Conservation (phyloP, 2,113 vertebrate genomes). For the Cavia aperea region DNA sequence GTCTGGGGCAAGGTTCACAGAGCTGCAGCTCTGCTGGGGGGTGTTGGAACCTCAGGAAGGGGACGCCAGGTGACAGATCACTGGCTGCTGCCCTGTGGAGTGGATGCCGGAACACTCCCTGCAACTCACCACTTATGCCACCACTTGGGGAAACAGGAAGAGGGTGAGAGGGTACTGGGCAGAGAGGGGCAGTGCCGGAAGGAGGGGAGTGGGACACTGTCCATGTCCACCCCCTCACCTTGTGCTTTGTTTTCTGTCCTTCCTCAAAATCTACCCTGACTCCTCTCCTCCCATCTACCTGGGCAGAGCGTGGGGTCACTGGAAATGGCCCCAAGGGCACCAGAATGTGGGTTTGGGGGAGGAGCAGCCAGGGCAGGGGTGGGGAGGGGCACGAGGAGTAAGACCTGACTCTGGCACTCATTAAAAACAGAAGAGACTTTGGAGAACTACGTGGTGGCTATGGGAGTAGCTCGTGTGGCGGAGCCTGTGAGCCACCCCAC, state of each 20-base stretch:
- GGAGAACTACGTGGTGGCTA: background rate
- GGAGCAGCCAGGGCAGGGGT: background rate
- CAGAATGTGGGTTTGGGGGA: background rate
- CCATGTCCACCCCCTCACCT: conserved; percentile 18
- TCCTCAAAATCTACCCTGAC: background rate
- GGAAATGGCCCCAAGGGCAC: background rate
- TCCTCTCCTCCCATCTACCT: background rate
- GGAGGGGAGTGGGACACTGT: background rate
- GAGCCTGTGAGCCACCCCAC: background rate
- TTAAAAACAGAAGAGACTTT: background rate
- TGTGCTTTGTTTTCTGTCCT: conserved; percentile 62
- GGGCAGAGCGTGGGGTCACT: background rate
- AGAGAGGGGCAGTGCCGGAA: background rate
- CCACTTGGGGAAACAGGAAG: background rate
- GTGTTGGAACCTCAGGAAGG: conserved; percentile 26
- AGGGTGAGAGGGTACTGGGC: background rate
- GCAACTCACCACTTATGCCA: background rate
- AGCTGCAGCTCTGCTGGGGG: background rate
- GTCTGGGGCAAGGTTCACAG: conserved; percentile 20
- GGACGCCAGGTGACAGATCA: conserved; percentile 26
- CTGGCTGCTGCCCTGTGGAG: background rate
- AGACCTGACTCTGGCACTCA: background rate
- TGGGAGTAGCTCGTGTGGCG: background rate
- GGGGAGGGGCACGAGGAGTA: background rate
- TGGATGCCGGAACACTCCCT: background rate